Percentiles rank a stretch among this genome's conserved stretches.
Conservation (phyloP, 2,888 invertebrate species). For the Dromius quadrimaculatus region DNA sequence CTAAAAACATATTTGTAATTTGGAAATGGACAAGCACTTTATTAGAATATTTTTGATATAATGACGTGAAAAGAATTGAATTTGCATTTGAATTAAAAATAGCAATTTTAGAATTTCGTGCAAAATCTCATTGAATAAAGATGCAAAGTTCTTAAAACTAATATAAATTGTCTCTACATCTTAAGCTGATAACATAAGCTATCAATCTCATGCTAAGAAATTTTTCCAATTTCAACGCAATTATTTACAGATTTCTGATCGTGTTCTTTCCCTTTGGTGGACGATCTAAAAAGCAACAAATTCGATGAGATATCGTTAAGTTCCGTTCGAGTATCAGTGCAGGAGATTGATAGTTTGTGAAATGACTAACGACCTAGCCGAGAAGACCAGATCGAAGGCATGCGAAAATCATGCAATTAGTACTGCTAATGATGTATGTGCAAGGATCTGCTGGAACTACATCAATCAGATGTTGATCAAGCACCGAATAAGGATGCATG, state of each 20-base stretch:
- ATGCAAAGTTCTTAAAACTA: no score
- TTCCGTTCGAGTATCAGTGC: conserved; percentile 40
- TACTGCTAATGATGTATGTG: conserved; percentile 44
- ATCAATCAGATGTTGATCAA: conserved; percentile 42
- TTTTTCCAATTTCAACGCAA: not conserved
- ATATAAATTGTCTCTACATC: no score
- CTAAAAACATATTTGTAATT: no score
- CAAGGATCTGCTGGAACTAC: conserved; percentile 22
- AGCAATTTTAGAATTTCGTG: no score
- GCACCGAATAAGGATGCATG: conserved; percentile 41
- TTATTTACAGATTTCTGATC: conserved; percentile 5
- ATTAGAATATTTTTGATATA: no score
- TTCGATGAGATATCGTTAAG: conserved; percentile 11
- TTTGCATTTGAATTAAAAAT: no score
- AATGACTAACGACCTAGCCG: conserved; percentile 34
- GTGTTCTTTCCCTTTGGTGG: not conserved
- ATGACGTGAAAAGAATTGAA: no score
- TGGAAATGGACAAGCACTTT: no score
- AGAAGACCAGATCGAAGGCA: conserved; percentile 25
- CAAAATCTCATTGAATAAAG: no score
- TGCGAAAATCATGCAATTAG: conserved; percentile 47
- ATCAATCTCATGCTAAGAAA: conserved; percentile 10
- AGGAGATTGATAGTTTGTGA: conserved; percentile 40
- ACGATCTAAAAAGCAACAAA: not conserved
- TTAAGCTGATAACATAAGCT: not conserved